These are phyloP conservation scores for Itoplectis maculator DNA, from an alignment of 2,888 invertebrate genomes.

Conservation along the genomic window DNA sequence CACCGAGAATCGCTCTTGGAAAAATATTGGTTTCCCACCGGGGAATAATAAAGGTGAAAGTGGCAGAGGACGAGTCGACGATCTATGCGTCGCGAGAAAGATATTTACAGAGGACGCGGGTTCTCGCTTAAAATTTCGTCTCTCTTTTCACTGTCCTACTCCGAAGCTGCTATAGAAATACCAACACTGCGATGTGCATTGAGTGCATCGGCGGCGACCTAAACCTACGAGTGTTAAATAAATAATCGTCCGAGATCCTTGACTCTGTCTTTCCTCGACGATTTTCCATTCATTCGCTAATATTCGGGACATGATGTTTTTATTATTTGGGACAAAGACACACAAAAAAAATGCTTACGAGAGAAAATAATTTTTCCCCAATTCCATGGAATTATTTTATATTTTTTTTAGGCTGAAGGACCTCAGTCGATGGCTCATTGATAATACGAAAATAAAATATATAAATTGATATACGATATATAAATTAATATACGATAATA, in stretches of 20 bases:
- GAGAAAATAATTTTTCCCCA: background rate
- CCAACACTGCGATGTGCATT: no score
- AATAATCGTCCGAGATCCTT: background rate
- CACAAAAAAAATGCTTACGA: no score
- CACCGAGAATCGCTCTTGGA: conserved; percentile 47
- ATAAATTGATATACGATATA: no score
- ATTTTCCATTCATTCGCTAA: background rate
- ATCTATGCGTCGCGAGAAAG: conserved; percentile 7
- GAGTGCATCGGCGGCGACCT: no score
- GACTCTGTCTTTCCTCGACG: background rate
- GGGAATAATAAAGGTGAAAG: conserved; percentile 27
- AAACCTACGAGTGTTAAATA: no score
- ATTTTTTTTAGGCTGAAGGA: no score
- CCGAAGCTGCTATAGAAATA: background rate
- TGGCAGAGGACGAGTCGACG: background rate
- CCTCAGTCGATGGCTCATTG: no score
- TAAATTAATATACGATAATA: no score
- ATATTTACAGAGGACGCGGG: conserved; percentile 36
- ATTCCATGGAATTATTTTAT: no score
- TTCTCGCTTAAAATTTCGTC: background rate
- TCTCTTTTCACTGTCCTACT: background rate
- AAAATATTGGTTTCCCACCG: conserved; percentile 57
- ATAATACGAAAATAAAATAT: no score
- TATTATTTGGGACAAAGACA: background rate
- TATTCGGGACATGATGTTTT: background rate